phyloP scores from a whole-genome alignment of 1,140 invertebrate genomes.

The Drosophila virilis region DNA sequence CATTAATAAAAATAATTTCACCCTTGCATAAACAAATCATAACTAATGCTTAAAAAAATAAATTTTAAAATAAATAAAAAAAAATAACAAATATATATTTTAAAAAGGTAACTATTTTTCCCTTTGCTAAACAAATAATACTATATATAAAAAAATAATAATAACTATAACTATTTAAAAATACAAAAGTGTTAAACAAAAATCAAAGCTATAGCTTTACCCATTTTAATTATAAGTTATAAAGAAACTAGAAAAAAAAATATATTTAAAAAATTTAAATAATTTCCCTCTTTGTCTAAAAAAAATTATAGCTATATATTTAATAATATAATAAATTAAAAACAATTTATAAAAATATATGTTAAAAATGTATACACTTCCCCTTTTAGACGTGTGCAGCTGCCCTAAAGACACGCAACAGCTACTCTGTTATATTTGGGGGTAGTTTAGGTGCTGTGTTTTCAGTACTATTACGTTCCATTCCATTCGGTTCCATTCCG shows the following conservation, averaged over 20 bases:
- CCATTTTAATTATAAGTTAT: too few species aligned
- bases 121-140: not conserved
- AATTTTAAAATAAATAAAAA: not conserved
- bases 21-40: too few species aligned
- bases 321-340: too few species aligned
- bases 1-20: too few species aligned
- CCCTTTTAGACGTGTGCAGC: slow-evolving; percentile 25
- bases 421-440: slow-evolving; percentile 60
- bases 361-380: not conserved
- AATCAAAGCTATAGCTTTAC: too few species aligned
- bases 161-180: too few species aligned
- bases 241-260: too few species aligned
- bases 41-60: not conserved
- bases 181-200: too few species aligned
- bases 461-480: slow-evolving; percentile 7
- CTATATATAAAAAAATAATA: too few species aligned
- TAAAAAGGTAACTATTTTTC: not conserved
- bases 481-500: slow-evolving; percentile 17
- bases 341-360: not conserved
- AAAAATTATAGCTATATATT: not conserved
- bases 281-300: too few species aligned
- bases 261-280: too few species aligned
- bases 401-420: slow-evolving; percentile 68
- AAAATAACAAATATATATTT: not conserved
- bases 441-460: slow-evolving; percentile 75